Base-by-base conservation (phyloP, 1,140 invertebrate species). In the Papilio aristodemus region DNA sequence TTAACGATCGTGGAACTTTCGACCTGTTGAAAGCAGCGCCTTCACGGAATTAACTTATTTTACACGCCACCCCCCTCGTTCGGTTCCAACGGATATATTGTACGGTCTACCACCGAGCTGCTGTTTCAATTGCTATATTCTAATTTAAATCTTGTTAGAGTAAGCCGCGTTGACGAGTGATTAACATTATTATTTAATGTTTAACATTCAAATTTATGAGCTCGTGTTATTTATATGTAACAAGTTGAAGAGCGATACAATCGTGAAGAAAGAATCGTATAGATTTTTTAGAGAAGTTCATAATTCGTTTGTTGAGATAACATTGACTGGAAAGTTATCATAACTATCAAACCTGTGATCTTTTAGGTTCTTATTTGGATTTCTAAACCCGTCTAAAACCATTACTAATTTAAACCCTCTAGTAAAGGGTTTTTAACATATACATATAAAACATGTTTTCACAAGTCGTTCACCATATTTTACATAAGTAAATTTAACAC, bases 1-100 rank as follows among this genome's bases (percentile, higher is more conserved):
- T 91, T 89, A 87, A 88, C 88, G 87, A 88, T 71, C 85, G 85
- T 85, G 82, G 86, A 90, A 89, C 88, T 89, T 88, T 85, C 78
- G 85, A 90, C 89, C 87, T 91, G 89, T 91, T 91, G 89, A 91
- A 89, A 89, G 82, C 83, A 71, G 74, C 73, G 86, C 84, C 86
- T 87, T 85, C 80, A 79, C 76, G 82, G 74, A 83, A 83, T 84
- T 80, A 82, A 85, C 84, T 87, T 80, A 85, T 82, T 84, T 86
- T 82, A 83, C 85, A 86, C 80, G 73, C 77, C 78, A 69, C 79
- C 75, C 19, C 57, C 57, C 72, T 80, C 66, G 76, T 70, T 77
- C 69, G 74, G 75, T 80, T 75, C 69, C 71, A 80, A 74, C 72
- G 71, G 74, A 73, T 72, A 67, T 71, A 71, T 69, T 75, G 67